A percentile compares a stretch with the other conserved stretches of the same genome.
Conservation (phyloP, 2,888 invertebrate species). For the Aquatica leii region DNA sequence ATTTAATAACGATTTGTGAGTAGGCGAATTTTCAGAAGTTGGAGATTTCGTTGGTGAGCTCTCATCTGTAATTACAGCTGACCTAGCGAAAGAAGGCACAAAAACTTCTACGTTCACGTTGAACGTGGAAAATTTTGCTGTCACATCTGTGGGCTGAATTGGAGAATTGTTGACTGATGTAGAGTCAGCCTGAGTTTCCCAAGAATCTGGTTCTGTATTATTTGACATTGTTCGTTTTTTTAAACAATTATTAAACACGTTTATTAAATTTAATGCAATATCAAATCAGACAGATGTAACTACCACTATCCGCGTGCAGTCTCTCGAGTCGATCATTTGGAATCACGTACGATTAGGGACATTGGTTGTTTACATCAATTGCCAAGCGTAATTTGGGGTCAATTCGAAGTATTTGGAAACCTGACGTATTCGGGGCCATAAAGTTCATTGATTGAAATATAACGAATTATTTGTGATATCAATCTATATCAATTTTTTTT, state of each 20-base stretch:
- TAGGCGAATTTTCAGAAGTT: conserved; percentile 65
- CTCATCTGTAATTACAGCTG: conserved; percentile 65
- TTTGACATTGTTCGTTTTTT: conserved; percentile 69
- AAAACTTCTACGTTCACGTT: conserved; percentile 98
- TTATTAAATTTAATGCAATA: conserved; percentile 29
- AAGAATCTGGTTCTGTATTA: conserved; percentile 82
- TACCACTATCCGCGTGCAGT: conserved; percentile 48
- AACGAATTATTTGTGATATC: too few species aligned
- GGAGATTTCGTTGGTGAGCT: conserved; percentile 67
- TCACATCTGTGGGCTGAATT: conserved; percentile 74
- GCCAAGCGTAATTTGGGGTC: too few species aligned
- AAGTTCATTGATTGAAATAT: too few species aligned
- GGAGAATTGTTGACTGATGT: conserved; percentile 71
- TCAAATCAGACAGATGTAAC: conserved; percentile 29
- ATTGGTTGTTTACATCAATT: too few species aligned
- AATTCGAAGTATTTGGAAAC: too few species aligned
- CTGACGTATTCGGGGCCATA: too few species aligned
- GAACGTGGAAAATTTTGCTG: conserved; percentile 88
- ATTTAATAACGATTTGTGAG: conserved; percentile 69
- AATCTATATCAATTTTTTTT: too few species aligned
- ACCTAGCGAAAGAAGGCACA: conserved; percentile 80
- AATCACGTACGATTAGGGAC: too few species aligned
- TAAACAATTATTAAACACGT: conserved; percentile 14
- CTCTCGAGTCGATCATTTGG: too few species aligned
- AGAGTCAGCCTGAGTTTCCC: conserved; percentile 81